A percentile compares a stretch with the other conserved stretches of the same genome.
Conservation (phyloP, 1,140 invertebrate genomes). For the Drosophila saltans region DNA sequence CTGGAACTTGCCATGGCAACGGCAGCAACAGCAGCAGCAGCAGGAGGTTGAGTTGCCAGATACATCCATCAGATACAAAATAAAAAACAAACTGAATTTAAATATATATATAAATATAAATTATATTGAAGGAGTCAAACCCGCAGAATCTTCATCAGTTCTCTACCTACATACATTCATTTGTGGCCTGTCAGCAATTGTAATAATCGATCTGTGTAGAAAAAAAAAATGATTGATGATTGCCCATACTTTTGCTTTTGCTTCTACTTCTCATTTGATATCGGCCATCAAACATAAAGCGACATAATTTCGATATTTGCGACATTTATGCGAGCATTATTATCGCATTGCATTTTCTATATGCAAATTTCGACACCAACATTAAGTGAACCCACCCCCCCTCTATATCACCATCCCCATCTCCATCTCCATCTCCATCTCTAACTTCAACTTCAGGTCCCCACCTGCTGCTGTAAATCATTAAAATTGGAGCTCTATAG, state of each 20-base stretch:
- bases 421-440: conserved; percentile 4
- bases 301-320: conserved; percentile 45
- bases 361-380: conserved; percentile 49
- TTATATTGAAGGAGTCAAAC: conserved; percentile 1
- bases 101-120: neutral
- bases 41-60: conserved; percentile 38
- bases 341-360: conserved; percentile 50
- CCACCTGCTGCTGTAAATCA: conserved; percentile 33
- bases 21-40: conserved; percentile 53
- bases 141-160: neutral
- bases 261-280: neutral
- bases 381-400: neutral
- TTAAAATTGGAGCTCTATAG: conserved; percentile 15
- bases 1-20: conserved; percentile 29
- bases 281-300: conserved; percentile 29
- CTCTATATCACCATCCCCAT: neutral
- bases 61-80: conserved; percentile 6
- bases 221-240: conserved; percentile 56
- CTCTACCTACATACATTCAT: neutral
- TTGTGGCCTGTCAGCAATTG: conserved; percentile 59
- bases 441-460: neutral
- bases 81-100: neutral
- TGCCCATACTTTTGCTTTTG: neutral
- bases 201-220: conserved; percentile 57
- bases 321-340: conserved; percentile 49